A percentile compares a stretch with the other conserved stretches of the same genome.
Evolutionary conservation across 2,797 vertebrate genomes (phyloP).

Genomic region (Euthynnus affinis): DNA sequence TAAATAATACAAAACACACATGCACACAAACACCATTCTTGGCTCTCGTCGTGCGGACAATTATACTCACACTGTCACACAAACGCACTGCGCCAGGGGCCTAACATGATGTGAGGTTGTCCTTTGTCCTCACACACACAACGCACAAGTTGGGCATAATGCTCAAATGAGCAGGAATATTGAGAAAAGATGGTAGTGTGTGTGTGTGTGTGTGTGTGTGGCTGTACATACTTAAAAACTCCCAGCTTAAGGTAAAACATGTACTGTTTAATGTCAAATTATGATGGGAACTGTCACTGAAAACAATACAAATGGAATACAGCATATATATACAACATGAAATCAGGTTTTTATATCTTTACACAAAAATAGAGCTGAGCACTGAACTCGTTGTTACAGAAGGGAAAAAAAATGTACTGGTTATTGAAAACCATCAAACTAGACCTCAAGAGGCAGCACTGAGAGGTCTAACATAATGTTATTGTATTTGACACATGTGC

Average conservation of each 20-base stretch:
- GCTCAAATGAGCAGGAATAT: slow-evolving; percentile 57
- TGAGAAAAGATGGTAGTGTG: slow-evolving; percentile 50
- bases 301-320: slow-evolving; percentile 31
- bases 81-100: slow-evolving; percentile 41
- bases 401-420: neutral
- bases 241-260: slow-evolving; percentile 39
- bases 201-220: slow-evolving; percentile 24
- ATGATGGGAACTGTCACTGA: slow-evolving; percentile 15
- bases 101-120: slow-evolving; percentile 39
- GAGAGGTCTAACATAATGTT: neutral
- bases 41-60: slow-evolving; percentile 50
- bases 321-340: slow-evolving; percentile 37
- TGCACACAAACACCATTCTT: slow-evolving; percentile 56
- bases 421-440: neutral
- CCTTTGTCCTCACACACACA: slow-evolving; percentile 47
- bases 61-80: slow-evolving; percentile 51
- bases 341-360: slow-evolving; percentile 10
- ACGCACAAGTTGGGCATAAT: slow-evolving; percentile 29
- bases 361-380: slow-evolving; percentile 32
- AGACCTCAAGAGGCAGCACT: neutral
- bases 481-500: slow-evolving; percentile 15
- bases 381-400: slow-evolving; percentile 19
- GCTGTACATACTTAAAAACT: slow-evolving; percentile 28
- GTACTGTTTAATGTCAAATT: slow-evolving; percentile 42
- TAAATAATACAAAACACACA: slow-evolving; percentile 73